Conservation (phyloP, 2,113 vertebrate species). For the Chamaetylas fuelleborni region DNA sequence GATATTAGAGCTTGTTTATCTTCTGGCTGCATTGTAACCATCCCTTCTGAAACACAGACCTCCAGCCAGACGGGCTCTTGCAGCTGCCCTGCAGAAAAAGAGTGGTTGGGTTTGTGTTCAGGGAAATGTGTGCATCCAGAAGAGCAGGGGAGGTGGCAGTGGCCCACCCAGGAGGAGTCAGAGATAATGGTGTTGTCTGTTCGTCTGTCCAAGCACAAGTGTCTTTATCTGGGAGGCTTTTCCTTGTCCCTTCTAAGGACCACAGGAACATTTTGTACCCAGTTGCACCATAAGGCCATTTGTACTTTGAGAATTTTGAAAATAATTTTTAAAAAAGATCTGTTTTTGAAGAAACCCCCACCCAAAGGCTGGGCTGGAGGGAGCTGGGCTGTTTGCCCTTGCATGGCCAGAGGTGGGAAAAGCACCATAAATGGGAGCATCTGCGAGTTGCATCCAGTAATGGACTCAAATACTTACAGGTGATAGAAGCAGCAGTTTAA, state of each 20-base stretch:
- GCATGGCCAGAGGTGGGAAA: background rate
- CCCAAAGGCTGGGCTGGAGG: background rate
- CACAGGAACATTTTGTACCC: background rate
- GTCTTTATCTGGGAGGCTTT: background rate
- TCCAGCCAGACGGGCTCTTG: rapidly evolving
- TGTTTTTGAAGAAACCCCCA: background rate
- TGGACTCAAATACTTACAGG: background rate
- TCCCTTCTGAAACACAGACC: background rate
- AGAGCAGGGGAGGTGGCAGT: background rate
- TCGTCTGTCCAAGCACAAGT: background rate
- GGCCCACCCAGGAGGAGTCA: background rate
- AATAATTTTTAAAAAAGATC: rapidly evolving
- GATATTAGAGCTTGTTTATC: constrained; percentile 47
- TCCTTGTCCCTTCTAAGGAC: background rate
- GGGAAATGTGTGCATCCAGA: background rate
- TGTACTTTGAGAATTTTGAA: background rate
- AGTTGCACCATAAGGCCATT: background rate
- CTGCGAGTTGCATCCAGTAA: rapidly evolving
- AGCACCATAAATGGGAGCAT: background rate
- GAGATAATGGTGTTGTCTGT: background rate
- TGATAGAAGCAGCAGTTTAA: background rate
- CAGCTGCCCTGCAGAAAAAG: rapidly evolving
- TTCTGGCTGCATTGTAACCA: background rate
- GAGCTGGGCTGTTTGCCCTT: background rate
- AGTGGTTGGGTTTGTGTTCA: background rate